Evolutionary conservation across 2,797 vertebrate species (phyloP).

Genomic region (Harpagifer antarcticus): DNA sequence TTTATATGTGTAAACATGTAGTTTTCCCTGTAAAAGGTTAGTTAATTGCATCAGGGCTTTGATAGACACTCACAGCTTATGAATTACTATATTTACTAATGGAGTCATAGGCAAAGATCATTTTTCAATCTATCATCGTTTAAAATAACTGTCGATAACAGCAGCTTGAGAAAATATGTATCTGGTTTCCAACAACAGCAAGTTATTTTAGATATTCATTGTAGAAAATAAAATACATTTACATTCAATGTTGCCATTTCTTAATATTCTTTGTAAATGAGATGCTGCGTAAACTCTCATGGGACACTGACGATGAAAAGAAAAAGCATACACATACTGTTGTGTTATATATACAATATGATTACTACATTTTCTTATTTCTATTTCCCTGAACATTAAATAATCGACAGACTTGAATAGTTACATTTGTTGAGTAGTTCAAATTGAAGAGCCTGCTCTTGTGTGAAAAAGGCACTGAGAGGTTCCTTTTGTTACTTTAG

Average conservation of each 20-base stretch:
- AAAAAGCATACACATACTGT: not conserved
- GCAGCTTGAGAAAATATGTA: conserved; percentile 7
- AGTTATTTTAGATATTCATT: not conserved
- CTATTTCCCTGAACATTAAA: not conserved
- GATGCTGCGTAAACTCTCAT: not conserved
- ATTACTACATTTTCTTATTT: not conserved
- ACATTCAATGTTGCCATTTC: not conserved
- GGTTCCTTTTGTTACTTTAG: not conserved
- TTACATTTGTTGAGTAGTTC: too few relatives aligned
- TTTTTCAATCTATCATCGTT: not conserved
- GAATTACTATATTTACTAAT: not conserved
- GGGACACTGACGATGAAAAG: not conserved
- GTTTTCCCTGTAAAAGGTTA: not conserved
- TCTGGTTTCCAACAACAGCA: not conserved
- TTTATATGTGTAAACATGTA: not conserved
- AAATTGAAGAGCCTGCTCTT: not conserved
- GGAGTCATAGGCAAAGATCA: not conserved
- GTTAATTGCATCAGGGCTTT: not conserved
- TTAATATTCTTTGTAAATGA: not conserved
- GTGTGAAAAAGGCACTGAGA: not conserved
- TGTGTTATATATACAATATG: not conserved
- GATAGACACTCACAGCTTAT: not conserved
- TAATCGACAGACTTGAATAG: too few relatives aligned
- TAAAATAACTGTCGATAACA: conserved; percentile 1
- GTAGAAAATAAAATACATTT: not conserved